Base-by-base conservation (phyloP, 2,113 vertebrate species). In the Alouatta palliata region DNA sequence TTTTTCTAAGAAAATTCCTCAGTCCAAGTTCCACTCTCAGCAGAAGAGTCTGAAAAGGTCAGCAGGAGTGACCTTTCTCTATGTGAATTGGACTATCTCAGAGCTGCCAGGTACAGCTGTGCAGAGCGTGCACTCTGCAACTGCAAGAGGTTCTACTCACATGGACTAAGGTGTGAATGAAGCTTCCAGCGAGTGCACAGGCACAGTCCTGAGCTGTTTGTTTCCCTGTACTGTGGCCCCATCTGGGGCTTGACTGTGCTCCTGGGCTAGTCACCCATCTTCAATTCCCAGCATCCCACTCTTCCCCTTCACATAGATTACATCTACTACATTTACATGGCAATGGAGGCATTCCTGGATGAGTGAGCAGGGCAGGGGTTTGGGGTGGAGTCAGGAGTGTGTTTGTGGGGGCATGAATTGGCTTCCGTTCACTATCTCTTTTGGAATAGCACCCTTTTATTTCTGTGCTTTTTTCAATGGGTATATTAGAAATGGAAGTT, bases 1-100 rank as follows among this genome's bases (percentile, higher is more conserved):
- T 84, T 47, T 95, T 94, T 81, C 61, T 84, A 47, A 94, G 79
- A 76, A 79, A 81, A 89, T 25, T 14, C 27, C 37, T 71, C n/a
- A 13, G 23, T 75, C 66, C 56, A 85, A 0, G 32, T 66, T 91
- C 68, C 8, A 80, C 13, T 25, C 71, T 35, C 35, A 32, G 66
- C 20, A 32, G 49, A 80, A 54, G 79, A 73, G 56, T 23, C 10
- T 2, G 61, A 89, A 19, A 30, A 80, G 35, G 37, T 43, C 40
- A 13, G 66, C 1, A 52, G 30, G 45, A 40, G n/a, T 68, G 68
- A 52, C 58, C 19, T 45, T 79, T 66, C 8, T 45, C 19, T 61
- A 10, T 10, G 61, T 45, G 35, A 23, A 56, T 17, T 20, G 56
- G 79, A 45, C 17, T 1, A 0, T 61, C 70, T 79, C 45, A 11